Percentiles rank a stretch among this genome's conserved stretches.
Conservation (phyloP, 2,888 invertebrate species). For the Leucophenga maculata region DNA sequence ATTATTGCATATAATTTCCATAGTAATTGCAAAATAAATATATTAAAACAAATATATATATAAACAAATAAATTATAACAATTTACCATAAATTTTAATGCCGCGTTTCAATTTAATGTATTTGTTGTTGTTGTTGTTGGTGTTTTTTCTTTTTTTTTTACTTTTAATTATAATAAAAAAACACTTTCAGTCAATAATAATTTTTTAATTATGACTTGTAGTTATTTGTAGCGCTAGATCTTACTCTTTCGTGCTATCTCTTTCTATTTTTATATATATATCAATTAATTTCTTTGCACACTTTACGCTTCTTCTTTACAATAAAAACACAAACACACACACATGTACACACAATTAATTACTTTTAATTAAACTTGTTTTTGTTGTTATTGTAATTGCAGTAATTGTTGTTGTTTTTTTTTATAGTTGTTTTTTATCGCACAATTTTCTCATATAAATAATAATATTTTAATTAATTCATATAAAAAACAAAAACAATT, state of each 20-base stretch:
- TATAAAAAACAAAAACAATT: constrained; percentile 1
- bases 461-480: constrained; percentile 8
- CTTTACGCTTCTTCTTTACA: neutral
- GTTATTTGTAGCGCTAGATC: too few relatives aligned
- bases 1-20: too few relatives aligned
- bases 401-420: too few relatives aligned
- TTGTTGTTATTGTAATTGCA: too few relatives aligned
- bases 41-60: too few relatives aligned
- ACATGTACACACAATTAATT: too few relatives aligned
- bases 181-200: neutral
- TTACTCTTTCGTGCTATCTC: neutral
- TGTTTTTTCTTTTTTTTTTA: neutral
- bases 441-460: constrained; percentile 2
- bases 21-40: too few relatives aligned
- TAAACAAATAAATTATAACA: neutral
- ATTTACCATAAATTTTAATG: constrained; percentile 3
- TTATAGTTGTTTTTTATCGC: constrained; percentile 11
- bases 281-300: constrained; percentile 11
- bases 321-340: too few relatives aligned
- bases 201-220: constrained; percentile 9
- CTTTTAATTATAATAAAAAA: neutral
- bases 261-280: neutral
- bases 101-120: neutral
- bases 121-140: too few relatives aligned
- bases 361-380: too few relatives aligned